Evolutionary conservation across 2,888 invertebrate species (phyloP).

Genomic region (Gymnocheta viridis): DNA sequence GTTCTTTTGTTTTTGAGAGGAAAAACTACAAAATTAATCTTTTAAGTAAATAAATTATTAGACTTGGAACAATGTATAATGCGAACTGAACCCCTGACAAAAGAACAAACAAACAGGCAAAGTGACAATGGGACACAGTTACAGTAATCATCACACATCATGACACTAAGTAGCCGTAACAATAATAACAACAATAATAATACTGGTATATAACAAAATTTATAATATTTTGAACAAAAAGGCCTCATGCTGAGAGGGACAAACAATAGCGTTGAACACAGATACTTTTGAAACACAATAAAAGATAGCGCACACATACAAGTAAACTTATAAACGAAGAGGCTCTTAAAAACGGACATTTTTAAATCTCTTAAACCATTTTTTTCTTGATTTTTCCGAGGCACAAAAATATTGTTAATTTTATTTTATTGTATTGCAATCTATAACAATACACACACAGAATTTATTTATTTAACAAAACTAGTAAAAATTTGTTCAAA

Average conservation of each 20-base stretch:
- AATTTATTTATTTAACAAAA: slow-evolving; percentile 10
- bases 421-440: slow-evolving; percentile 22
- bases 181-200: slow-evolving; percentile 69
- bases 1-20: slow-evolving; percentile 26
- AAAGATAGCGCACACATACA: not conserved
- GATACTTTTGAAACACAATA: slow-evolving; percentile 10
- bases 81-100: slow-evolving; percentile 34
- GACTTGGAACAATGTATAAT: slow-evolving; percentile 49
- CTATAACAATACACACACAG: not conserved
- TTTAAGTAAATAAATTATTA: slow-evolving; percentile 66
- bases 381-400: not conserved
- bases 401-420: slow-evolving; percentile 19
- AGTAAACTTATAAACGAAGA: not conserved
- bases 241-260: slow-evolving; percentile 54
- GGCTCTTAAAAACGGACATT: slow-evolving; percentile 19
- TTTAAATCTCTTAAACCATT: not conserved
- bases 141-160: slow-evolving; percentile 73
- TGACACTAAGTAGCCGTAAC: slow-evolving; percentile 75
- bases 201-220: slow-evolving; percentile 1
- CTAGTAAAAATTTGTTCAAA: slow-evolving; percentile 31
- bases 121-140: slow-evolving; percentile 48
- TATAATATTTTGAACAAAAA: slow-evolving; percentile 40
- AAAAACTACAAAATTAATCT: slow-evolving; percentile 40
- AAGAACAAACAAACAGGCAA: slow-evolving; percentile 43
- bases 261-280: slow-evolving; percentile 45